Conservation (phyloP, 2,888 invertebrate species). For the Caprella mutica region DNA sequence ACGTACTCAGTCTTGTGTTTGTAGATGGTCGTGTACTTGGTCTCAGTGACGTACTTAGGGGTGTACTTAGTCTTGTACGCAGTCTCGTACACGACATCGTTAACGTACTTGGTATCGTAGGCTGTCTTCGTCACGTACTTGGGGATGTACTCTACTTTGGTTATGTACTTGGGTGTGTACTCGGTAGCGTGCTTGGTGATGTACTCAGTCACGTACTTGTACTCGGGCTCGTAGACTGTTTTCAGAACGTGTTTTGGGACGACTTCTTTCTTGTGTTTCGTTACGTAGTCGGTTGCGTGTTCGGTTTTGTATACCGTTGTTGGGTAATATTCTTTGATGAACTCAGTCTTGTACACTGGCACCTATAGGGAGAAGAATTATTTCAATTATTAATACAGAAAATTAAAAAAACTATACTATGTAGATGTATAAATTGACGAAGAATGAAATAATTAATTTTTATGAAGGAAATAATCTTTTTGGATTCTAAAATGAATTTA, state of each 20-base stretch:
- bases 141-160: conserved; percentile 8
- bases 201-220: conserved; percentile 10
- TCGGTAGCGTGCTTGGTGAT: conserved; percentile 3
- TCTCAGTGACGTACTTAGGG: conserved; percentile 3
- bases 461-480: too few relatives aligned
- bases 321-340: conserved; percentile 11
- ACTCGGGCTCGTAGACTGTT: conserved; percentile 7
- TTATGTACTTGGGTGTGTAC: conserved; percentile 1
- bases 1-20: conserved; percentile 1
- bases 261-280: not conserved
- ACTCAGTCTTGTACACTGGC: conserved; percentile 8
- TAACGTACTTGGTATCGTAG: conserved; percentile 10
- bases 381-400: too few relatives aligned
- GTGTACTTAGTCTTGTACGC: conserved; percentile 12
- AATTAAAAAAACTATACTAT: too few relatives aligned
- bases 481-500: too few relatives aligned
- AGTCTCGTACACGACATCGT: conserved; percentile 11
- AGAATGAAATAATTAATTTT: too few relatives aligned
- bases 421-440: too few relatives aligned
- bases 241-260: conserved; percentile 7
- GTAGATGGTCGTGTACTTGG: not conserved
- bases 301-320: conserved; percentile 1
- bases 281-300: conserved; percentile 11
- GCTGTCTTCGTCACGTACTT: conserved; percentile 9
- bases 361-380: too few relatives aligned